Percentiles rank a stretch among this genome's conserved stretches.
These are phyloP conservation scores for Halcyon chelicuti DNA, from an alignment of 2,797 vertebrate genomes.

Conservation along the genomic window DNA sequence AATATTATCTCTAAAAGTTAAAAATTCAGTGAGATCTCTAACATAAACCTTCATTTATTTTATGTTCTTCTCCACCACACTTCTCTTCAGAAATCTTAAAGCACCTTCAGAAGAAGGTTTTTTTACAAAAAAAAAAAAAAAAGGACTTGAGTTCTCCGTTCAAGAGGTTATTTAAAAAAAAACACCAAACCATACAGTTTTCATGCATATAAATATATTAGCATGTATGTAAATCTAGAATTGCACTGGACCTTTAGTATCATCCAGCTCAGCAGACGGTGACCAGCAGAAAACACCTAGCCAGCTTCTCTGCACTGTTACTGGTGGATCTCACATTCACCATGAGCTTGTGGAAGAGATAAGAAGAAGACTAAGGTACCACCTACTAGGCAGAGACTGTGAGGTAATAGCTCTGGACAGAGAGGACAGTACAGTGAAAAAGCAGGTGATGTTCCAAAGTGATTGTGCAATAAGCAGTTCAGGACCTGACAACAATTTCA, in stretches of 20 bases:
- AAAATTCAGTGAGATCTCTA: not conserved
- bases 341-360: not conserved
- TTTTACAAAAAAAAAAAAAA: not conserved
- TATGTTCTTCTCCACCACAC: not conserved
- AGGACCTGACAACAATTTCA: not conserved
- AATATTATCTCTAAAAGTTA: not conserved
- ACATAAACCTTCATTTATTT: not conserved
- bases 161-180: not conserved
- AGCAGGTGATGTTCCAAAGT: not conserved
- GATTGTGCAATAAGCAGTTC: no score
- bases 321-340: fast-evolving
- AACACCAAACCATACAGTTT: not conserved
- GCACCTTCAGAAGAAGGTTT: not conserved
- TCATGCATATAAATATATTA: not conserved
- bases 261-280: not conserved
- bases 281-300: not conserved
- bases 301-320: not conserved
- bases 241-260: not conserved
- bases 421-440: not conserved
- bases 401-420: not conserved
- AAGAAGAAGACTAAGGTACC: not conserved
- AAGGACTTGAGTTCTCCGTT: not conserved
- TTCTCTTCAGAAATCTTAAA: not conserved
- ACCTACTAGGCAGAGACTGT: not conserved
- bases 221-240: not conserved